phyloP scores from a whole-genome alignment of 2,113 vertebrate species.

The Taurulus bubalis region DNA sequence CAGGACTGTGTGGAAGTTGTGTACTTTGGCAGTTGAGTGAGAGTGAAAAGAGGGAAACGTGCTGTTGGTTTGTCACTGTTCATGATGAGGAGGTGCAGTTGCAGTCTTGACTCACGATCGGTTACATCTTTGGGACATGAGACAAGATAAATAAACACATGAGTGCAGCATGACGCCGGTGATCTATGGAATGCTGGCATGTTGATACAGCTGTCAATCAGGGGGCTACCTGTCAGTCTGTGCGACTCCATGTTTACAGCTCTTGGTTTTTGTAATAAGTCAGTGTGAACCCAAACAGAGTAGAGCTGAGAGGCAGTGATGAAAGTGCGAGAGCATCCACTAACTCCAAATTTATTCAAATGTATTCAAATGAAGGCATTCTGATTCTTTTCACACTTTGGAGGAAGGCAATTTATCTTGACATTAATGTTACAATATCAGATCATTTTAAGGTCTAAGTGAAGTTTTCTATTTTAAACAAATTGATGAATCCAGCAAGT shows the following conservation, averaged over 20 bases:
- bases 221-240: not conserved
- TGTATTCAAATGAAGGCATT: not conserved
- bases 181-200: not conserved
- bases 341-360: slow-evolving; percentile 1
- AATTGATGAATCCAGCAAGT: not conserved
- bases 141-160: not conserved
- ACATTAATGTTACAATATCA: not conserved
- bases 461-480: not conserved
- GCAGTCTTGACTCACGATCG: not conserved
- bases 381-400: not conserved
- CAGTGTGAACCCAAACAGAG: not conserved
- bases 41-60: not conserved
- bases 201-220: not conserved
- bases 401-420: not conserved
- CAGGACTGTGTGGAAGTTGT: not conserved
- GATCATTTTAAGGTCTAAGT: not conserved
- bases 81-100: not conserved
- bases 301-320: not conserved
- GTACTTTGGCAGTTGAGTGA: too few species aligned
- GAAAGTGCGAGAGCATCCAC: not conserved
- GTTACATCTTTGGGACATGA: too few species aligned
- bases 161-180: not conserved
- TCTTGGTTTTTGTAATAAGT: not conserved
- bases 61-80: not conserved
- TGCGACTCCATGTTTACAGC: not conserved